phyloP scores from a whole-genome alignment of 2,113 vertebrate species.

The Bubo scandiacus region DNA sequence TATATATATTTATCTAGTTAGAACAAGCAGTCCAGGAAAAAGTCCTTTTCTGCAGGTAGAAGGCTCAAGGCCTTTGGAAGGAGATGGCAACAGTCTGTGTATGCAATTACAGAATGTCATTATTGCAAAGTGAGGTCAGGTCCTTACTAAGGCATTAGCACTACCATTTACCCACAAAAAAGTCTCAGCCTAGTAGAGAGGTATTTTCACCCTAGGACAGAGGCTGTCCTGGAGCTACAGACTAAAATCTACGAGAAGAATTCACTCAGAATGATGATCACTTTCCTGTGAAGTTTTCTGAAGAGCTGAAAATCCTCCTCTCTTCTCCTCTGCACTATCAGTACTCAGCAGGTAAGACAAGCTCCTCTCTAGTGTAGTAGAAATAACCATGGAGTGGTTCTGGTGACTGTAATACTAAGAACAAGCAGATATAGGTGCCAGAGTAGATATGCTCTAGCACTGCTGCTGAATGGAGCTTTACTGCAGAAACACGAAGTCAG shows the following conservation, averaged over 20 bases:
- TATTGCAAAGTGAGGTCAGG: slow-evolving; percentile 28
- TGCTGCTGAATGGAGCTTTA: neutral
- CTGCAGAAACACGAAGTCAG: neutral
- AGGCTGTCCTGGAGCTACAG: neutral
- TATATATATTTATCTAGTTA: neutral
- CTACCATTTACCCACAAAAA: neutral
- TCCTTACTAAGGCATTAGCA: neutral
- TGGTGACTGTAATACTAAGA: neutral
- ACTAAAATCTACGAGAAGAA: neutral
- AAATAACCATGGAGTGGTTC: neutral
- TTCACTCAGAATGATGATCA: neutral
- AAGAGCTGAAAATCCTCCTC: neutral
- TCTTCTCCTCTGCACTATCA: neutral
- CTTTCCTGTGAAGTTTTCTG: neutral
- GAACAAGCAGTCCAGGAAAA: neutral
- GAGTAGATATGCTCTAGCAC: neutral
- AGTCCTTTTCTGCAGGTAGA: neutral
- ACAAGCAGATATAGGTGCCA: neutral
- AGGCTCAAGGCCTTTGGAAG: neutral
- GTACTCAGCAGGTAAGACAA: neutral
- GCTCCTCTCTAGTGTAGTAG: neutral
- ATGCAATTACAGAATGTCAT: slow-evolving; percentile 8
- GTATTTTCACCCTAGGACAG: neutral
- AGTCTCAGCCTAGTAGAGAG: neutral
- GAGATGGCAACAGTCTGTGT: neutral